phyloP scores from a whole-genome alignment of 1,140 invertebrate genomes.

The Paraescarpia echinospica region DNA sequence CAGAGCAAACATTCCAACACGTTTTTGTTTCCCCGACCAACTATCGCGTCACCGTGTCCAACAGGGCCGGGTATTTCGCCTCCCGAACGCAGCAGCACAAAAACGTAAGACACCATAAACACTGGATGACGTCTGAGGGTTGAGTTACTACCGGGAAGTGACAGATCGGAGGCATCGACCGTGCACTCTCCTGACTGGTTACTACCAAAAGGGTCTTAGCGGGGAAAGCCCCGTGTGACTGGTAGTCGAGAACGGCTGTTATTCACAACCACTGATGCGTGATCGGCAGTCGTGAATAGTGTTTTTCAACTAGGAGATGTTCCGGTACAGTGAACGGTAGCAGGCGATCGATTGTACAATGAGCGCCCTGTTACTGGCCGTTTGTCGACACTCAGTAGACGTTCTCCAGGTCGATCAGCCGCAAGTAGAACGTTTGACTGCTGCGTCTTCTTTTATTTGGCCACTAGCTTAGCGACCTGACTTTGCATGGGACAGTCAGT shows the following conservation, averaged over 20 bases:
- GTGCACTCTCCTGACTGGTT: not conserved
- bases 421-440: not conserved
- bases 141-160: not conserved
- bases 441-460: not conserved
- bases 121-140: not conserved
- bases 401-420: not conserved
- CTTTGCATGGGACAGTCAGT: too few species aligned
- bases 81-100: not conserved
- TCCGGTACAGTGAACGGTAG: not conserved
- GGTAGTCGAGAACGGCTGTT: not conserved
- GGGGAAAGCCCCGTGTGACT: not conserved
- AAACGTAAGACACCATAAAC: not conserved
- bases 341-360: not conserved
- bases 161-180: not conserved
- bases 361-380: not conserved
- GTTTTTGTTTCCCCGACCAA: not conserved
- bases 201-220: not conserved
- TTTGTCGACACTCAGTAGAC: not conserved
- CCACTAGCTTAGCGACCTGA: too few species aligned
- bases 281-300: not conserved
- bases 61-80: not conserved
- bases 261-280: not conserved
- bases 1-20: not conserved
- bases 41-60: not conserved
- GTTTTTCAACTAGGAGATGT: not conserved